phyloP scores from a whole-genome alignment of 2,888 invertebrate species.

The Euplexia lucipara region DNA sequence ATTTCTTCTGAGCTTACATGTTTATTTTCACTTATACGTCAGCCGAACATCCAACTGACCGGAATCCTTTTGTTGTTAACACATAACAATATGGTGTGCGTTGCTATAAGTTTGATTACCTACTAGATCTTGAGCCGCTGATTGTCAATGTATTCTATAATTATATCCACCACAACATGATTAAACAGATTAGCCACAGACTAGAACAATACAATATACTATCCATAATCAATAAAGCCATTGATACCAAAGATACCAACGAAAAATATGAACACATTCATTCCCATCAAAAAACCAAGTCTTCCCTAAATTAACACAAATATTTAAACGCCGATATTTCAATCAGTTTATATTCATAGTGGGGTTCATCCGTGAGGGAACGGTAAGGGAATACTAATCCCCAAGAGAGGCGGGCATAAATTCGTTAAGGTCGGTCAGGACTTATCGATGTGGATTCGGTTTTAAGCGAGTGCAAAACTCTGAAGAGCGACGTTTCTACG shows the following conservation, averaged over 20 bases:
- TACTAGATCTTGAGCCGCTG: too few species aligned
- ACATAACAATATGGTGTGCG: too few species aligned
- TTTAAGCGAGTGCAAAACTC: constrained; percentile 35
- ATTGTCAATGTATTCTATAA: too few species aligned
- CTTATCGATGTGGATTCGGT: constrained; percentile 35
- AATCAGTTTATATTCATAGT: constrained; percentile 65
- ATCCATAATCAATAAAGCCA: neutral
- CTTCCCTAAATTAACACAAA: constrained; percentile 46
- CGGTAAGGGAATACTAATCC: constrained; percentile 63
- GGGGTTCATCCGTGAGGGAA: constrained; percentile 52
- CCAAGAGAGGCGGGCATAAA: constrained; percentile 32
- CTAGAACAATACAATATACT: neutral
- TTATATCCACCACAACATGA: too few species aligned
- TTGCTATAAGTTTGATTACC: too few species aligned
- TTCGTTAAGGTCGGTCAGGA: constrained; percentile 42
- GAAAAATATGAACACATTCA: neutral
- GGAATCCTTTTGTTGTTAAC: too few species aligned
- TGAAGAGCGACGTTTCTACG: constrained; percentile 15
- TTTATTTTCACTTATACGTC: too few species aligned
- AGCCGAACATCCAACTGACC: too few species aligned
- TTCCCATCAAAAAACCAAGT: constrained; percentile 9
- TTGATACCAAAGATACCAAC: neutral
- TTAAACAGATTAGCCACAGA: too few species aligned
- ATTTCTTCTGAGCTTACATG: too few species aligned
- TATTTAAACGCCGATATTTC: constrained; percentile 57